Conservation (phyloP, 1,140 invertebrate genomes). For the Lamellibrachia luymesi region DNA sequence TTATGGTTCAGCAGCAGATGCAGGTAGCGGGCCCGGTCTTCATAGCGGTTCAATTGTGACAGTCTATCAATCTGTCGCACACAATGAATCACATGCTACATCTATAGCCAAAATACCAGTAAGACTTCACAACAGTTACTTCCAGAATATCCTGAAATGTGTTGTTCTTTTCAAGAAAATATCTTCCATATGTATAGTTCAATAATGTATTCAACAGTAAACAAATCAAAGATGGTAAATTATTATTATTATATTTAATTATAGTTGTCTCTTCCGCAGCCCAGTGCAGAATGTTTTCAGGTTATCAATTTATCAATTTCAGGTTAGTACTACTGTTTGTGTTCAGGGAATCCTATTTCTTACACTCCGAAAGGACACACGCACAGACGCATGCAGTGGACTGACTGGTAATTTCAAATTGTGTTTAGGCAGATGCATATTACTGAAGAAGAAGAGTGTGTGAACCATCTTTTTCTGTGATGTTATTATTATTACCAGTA, state of each 20-base stretch:
- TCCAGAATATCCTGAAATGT: not conserved
- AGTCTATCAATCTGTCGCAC: slow-evolving; percentile 45
- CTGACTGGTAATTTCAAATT: not conserved
- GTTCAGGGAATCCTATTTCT: too few species aligned
- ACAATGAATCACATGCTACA: slow-evolving; percentile 6
- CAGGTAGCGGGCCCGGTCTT: slow-evolving; percentile 48
- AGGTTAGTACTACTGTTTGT: too few species aligned
- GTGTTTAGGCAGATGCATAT: not conserved
- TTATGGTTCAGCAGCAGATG: slow-evolving; percentile 55
- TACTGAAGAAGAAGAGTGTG: not conserved
- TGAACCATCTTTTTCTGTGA: not conserved
- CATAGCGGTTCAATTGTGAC: slow-evolving; percentile 37
- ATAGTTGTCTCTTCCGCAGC: not conserved
- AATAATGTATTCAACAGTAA: not conserved
- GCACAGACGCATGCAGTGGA: not conserved
- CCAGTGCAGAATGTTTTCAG: too few species aligned
- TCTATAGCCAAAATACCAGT: slow-evolving; percentile 25
- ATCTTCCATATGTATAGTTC: not conserved
- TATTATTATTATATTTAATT: not conserved
- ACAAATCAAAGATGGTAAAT: too few species aligned
- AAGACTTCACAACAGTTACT: not conserved
- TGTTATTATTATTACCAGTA: not conserved
- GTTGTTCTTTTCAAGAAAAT: not conserved
- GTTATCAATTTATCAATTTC: too few species aligned
- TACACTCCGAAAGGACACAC: not conserved